These are phyloP conservation scores for Rutilus rutilus DNA, from an alignment of 2,113 vertebrate species.

Conservation along the genomic window DNA sequence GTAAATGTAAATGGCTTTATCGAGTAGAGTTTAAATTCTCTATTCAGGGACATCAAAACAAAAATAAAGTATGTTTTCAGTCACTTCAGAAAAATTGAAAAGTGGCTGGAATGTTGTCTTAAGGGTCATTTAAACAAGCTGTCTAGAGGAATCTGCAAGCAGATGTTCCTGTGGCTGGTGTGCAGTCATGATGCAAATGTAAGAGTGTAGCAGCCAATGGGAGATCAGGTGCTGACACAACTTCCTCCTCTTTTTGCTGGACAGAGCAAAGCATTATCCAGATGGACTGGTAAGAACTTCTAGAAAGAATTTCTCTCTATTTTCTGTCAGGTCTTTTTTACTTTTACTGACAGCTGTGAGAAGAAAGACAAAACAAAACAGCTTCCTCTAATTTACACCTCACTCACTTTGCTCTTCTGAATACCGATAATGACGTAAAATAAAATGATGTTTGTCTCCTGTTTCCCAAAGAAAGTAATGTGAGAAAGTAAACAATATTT, in stretches of 20 bases:
- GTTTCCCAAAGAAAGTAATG: not conserved
- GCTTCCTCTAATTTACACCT: constrained; percentile 3
- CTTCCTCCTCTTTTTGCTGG: not conserved
- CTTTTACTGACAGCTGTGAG: not conserved
- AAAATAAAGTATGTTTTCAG: not conserved
- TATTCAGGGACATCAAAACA: not conserved
- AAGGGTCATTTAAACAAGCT: not conserved
- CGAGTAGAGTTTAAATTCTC: not conserved
- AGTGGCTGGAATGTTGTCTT: not conserved
- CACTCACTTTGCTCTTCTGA: not conserved
- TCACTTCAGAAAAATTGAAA: not conserved
- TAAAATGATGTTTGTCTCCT: not conserved
- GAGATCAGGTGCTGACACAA: not conserved
- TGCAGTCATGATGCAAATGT: not conserved
- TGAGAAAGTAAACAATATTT: not conserved
- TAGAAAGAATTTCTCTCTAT: not conserved
- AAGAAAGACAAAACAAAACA: not conserved
- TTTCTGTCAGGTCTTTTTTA: not conserved
- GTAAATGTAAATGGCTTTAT: not conserved
- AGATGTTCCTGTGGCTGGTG: not conserved
- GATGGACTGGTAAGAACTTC: not conserved
- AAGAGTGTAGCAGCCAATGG: not conserved
- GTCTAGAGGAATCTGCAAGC: not conserved
- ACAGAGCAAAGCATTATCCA: not conserved
- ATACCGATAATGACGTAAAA: not conserved